Percentiles rank a stretch among this genome's conserved stretches.
phyloP scores from a whole-genome alignment of 2,113 vertebrate genomes.

The Nibea albiflora region DNA sequence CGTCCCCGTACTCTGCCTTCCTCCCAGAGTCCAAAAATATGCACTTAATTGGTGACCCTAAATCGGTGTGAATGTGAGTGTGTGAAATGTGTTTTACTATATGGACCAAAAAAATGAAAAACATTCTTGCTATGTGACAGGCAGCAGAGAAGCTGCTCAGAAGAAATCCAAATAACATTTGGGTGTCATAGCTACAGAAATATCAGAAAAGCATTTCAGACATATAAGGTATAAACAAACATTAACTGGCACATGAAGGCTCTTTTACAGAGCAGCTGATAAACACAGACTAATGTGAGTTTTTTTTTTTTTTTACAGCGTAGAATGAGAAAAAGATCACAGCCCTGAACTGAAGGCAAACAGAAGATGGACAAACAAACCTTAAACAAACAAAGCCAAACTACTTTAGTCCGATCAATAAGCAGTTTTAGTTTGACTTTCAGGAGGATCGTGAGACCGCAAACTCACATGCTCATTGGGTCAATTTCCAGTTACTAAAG shows the following conservation, averaged over 20 bases:
- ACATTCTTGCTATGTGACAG: background rate
- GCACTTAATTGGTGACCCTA: too few relatives aligned
- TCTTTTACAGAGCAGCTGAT: background rate
- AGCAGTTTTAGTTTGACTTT: background rate
- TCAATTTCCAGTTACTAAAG: background rate
- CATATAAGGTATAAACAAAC: background rate
- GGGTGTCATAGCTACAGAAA: background rate
- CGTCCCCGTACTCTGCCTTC: too few relatives aligned
- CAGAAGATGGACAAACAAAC: slow-evolving; percentile 61
- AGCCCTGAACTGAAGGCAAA: slow-evolving; percentile 69
- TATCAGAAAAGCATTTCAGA: background rate
- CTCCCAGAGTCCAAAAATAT: too few relatives aligned
- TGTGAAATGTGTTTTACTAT: too few relatives aligned
- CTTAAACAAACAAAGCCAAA: slow-evolving; percentile 49
- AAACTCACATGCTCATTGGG: background rate
- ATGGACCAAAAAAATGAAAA: too few relatives aligned
- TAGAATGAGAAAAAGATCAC: slow-evolving; percentile 23
- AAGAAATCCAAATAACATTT: background rate
- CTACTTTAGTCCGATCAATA: slow-evolving; percentile 36
- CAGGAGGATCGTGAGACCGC: slow-evolving; percentile 5
- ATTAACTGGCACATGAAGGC: background rate
- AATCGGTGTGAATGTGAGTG: too few relatives aligned
- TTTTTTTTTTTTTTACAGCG: slow-evolving; percentile 11
- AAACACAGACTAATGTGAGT: background rate
- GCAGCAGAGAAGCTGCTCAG: background rate